Evolutionary conservation across 2,888 invertebrate species (phyloP), one percentile per base, ranked within the genome.

Genomic region (Drosophila infuscata): DNA sequence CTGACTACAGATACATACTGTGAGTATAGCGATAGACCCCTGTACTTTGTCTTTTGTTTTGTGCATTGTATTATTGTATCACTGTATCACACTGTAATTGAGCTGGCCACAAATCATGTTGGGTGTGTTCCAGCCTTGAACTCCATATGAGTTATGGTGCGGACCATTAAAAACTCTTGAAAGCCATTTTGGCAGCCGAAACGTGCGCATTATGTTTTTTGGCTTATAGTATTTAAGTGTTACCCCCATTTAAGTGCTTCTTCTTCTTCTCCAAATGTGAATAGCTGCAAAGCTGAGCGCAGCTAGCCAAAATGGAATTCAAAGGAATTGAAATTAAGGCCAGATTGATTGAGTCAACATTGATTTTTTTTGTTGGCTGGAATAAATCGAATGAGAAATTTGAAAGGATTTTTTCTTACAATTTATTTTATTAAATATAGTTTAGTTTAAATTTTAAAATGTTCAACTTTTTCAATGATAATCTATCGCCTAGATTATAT

Each of bases 1-100:
- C 95, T 98, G 86, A 98, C 97, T 83, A 97, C 96, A 81, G 97
- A 97, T 90, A 98, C 98, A 82, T 98, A 98, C 94, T 98, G 98
- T 98, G 94, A 97, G 98, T 96, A 93, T 58, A 41, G 15, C 38
- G 38, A 41, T 8, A 9, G 8, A n/a, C n/a, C 36, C 9, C 25
- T 53, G 5, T 17, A 4, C 25, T 3, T 25, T 25, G 20, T 25
- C 25, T 25, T 25, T 25, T 25, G 25, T 25, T 25, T 25, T 25
- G 25, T 25, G 25, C 25, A 25, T 25, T 25, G 2, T 25, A 25
- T 25, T 25, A 2, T 2, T 25, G 17, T 35, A 12, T 38, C 53
- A 38, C 4, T 48, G n/a, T 48, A 59, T 15, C 32, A 15, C 32
- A 15, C 9, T 3, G 25, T 25, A 46, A 11, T 49, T 48, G 33